Conservation (phyloP, 2,113 vertebrate species). For the Dasypus novemcinctus region DNA sequence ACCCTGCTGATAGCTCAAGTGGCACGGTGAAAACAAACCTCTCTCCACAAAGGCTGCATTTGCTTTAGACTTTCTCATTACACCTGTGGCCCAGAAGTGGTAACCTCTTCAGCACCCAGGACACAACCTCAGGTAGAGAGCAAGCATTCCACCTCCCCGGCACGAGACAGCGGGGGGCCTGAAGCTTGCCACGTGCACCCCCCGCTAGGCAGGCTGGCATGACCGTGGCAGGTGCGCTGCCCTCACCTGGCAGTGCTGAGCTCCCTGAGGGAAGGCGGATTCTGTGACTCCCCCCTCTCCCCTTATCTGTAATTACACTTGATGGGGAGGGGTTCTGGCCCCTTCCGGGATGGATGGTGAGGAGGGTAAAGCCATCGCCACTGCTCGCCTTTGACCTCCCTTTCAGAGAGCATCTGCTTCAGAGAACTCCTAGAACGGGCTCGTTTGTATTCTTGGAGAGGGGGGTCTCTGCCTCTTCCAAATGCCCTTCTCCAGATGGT, state of each 20-base stretch:
- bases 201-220: neutral
- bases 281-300: neutral
- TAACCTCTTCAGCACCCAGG: neutral
- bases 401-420: neutral
- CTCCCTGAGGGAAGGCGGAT: neutral
- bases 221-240: neutral
- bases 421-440: neutral
- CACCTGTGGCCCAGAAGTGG: neutral
- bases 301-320: neutral
- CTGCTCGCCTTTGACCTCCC: neutral
- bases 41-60: neutral
- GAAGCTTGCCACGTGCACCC: neutral
- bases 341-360: neutral
- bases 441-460: neutral
- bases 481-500: neutral
- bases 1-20: neutral
- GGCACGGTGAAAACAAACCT: neutral
- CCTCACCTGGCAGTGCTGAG: neutral
- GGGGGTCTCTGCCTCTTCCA: neutral
- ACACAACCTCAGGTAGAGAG: neutral
- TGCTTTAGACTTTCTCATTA: constrained; percentile 55
- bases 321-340: neutral
- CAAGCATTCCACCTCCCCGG: constrained; percentile 27
- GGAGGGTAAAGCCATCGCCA: neutral
- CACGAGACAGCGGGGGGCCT: neutral